Evolutionary conservation across 2,797 vertebrate species (phyloP).

Genomic region (Gila robusta): DNA sequence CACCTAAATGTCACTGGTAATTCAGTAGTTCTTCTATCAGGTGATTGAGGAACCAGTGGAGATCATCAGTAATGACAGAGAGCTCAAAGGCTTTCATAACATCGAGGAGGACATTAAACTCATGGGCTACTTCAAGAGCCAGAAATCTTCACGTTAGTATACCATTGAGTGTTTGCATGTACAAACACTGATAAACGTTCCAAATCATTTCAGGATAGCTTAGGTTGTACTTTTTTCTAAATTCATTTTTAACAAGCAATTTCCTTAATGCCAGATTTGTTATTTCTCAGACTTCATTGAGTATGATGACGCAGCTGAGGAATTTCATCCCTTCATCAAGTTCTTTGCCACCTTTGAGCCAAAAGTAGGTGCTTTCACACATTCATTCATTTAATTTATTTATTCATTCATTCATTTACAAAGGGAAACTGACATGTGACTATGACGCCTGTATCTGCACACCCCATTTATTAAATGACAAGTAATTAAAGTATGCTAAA

Average conservation of each 20-base stretch:
- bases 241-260: neutral
- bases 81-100: slow-evolving; percentile 89
- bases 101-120: slow-evolving; percentile 90
- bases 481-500: neutral
- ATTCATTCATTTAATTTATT: neutral
- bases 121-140: slow-evolving; percentile 90
- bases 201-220: neutral
- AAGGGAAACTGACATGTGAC: neutral
- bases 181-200: neutral
- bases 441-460: neutral
- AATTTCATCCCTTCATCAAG: slow-evolving; percentile 91
- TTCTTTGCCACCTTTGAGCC: slow-evolving; percentile 91
- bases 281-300: slow-evolving; percentile 85
- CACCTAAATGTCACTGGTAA: neutral
- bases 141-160: slow-evolving; percentile 84
- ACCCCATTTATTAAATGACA: neutral
- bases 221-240: neutral
- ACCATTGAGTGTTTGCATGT: neutral
- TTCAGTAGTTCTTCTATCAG: slow-evolving; percentile 67
- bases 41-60: slow-evolving; percentile 93
- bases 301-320: slow-evolving; percentile 87
- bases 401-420: neutral
- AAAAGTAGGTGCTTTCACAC: slow-evolving; percentile 77
- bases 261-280: neutral
- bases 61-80: slow-evolving; percentile 87